Base-by-base conservation (phyloP, 2,113 vertebrate genomes). In the Acrocephalus arundinaceus region DNA sequence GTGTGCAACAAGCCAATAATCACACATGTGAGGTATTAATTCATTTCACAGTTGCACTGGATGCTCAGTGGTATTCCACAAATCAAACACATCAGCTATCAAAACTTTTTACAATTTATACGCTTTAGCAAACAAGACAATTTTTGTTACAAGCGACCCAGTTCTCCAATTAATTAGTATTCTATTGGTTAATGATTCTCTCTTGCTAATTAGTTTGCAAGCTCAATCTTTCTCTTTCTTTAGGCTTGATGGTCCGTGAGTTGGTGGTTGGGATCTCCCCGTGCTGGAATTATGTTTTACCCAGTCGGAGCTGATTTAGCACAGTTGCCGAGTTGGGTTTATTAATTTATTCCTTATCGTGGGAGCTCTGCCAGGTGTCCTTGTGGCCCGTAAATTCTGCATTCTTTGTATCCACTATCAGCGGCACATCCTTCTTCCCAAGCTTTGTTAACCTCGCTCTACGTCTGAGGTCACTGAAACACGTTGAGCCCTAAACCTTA, bases 241-340 rank as follows among this genome's bases (percentile, higher is more conserved):
- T 3, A 1, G 14, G 31, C 16, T 37, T 1, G 1, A 28, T 41
- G 30, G 33, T 28, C 31, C 2, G 1, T 58, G 22, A 46, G 33
- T 14, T 52, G 25, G n/a, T n/a, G 20, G 28, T 10, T 14, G 21
- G 49, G 48, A 62, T 70, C 8, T 61, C 24, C 25, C 24, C 9
- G 17, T 48, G 21, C 30, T 48, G 55, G 39, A 68, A 68, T 61
- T 68, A 24, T 19, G 15, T 62, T 61, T 55, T 23, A 33, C 17
- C 25, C 48, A 27, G 18, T 19, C 4, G 2, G 39, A 62, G 25
- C 41, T 31, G 25, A 48, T 43, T 49, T 31, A 41, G 21, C 41
- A 10, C 31, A 37, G 7, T 68, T 23, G 25, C 25, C 3, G 15
- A 49, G 21, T 23, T 35, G 10, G 25, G 25, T 59, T 70, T 70